Percentiles rank a stretch among this genome's conserved stretches.
phyloP scores from a whole-genome alignment of 1,140 invertebrate species.

The Drosophila bipectinata region DNA sequence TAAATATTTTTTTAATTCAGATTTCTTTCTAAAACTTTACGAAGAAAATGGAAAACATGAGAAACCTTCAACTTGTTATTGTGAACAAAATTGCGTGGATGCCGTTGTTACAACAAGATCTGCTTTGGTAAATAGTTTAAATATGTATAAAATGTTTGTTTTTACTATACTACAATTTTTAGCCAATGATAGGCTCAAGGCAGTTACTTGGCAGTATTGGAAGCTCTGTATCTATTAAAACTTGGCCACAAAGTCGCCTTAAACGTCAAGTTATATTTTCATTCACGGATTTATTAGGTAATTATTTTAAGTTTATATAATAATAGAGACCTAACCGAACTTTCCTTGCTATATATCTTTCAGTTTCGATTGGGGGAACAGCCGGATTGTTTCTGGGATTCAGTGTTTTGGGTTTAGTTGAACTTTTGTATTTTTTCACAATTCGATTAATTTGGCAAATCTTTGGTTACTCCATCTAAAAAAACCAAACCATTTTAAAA shows the following conservation, averaged over 20 bases:
- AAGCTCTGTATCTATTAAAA: slow-evolving; percentile 53
- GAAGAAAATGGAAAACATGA: slow-evolving; percentile 19
- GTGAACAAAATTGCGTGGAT: slow-evolving; percentile 67
- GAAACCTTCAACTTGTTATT: slow-evolving; percentile 39
- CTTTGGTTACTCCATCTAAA: slow-evolving; percentile 64
- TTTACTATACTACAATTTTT: too few relatives aligned
- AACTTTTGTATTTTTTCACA: slow-evolving; percentile 88
- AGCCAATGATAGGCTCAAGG: slow-evolving; percentile 62
- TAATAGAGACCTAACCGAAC: neutral
- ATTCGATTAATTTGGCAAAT: slow-evolving; percentile 86
- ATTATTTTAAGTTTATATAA: neutral
- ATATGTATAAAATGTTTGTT: slow-evolving; percentile 4
- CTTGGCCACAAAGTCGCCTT: slow-evolving; percentile 64
- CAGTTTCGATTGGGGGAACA: slow-evolving; percentile 88
- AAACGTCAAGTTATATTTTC: slow-evolving; percentile 79
- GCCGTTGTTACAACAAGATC: slow-evolving; percentile 51
- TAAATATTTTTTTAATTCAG: slow-evolving; percentile 5
- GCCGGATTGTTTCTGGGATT: slow-evolving; percentile 89
- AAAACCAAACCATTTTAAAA: slow-evolving; percentile 2
- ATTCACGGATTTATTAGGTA: slow-evolving; percentile 78
- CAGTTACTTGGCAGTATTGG: slow-evolving; percentile 64
- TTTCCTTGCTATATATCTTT: slow-evolving; percentile 4
- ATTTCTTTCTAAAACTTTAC: slow-evolving; percentile 62
- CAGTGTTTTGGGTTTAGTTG: slow-evolving; percentile 88
- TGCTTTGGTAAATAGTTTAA: slow-evolving; percentile 31